Evolutionary conservation across 2,797 vertebrate genomes (phyloP).

Genomic region (Loriculus beryllinus): DNA sequence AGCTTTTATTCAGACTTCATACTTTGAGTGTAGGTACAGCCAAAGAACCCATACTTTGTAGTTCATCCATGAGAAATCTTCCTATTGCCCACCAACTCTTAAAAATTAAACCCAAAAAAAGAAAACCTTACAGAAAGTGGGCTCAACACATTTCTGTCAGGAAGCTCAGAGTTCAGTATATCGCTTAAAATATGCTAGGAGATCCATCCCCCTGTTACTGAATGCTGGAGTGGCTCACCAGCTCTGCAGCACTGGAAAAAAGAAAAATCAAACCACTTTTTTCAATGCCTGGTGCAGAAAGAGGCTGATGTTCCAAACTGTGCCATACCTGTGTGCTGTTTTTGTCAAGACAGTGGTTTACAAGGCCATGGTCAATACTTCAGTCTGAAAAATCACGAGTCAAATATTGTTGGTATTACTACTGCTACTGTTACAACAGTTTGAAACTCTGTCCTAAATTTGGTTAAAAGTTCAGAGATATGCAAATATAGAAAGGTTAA

Average conservation of each 20-base stretch:
- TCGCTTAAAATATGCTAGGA: neutral
- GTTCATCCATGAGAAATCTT: neutral
- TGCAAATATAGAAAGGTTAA: neutral
- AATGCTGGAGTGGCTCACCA: neutral
- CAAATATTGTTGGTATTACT: neutral
- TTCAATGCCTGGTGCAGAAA: neutral
- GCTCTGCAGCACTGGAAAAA: neutral
- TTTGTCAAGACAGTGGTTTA: neutral
- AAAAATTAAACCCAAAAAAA: neutral
- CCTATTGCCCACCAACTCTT: neutral
- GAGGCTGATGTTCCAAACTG: neutral
- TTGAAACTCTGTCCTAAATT: neutral
- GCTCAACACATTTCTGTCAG: neutral
- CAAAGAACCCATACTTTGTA: neutral
- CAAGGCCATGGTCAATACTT: neutral
- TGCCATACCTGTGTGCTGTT: accelerated
- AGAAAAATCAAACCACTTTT: neutral
- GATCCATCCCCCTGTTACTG: accelerated
- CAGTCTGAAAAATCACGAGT: neutral
- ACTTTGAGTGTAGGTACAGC: neutral
- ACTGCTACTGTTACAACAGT: neutral
- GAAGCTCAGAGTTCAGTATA: neutral
- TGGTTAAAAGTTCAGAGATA: neutral
- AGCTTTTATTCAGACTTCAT: neutral
- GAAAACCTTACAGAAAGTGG: neutral